These are phyloP conservation scores for Dasysyrphus tricinctus DNA, from an alignment of 2,888 invertebrate species.

Conservation along the genomic window DNA sequence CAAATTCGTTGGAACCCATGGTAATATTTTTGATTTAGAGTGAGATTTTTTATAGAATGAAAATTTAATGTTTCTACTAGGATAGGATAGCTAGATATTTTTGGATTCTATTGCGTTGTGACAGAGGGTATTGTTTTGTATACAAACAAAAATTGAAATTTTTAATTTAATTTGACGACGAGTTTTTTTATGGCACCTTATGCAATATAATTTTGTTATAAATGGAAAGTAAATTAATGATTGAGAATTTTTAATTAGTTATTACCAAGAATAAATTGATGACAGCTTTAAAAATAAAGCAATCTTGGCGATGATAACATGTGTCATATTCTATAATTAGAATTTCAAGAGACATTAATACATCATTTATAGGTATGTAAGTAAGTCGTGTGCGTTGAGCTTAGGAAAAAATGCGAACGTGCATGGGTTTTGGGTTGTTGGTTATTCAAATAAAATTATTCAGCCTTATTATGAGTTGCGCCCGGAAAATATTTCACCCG, in stretches of 20 bases:
- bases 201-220: background rate
- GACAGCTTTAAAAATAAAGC: background rate
- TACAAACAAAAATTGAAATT: background rate
- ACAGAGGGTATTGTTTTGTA: background rate
- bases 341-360: background rate
- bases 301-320: background rate
- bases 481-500: no score
- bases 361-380: no score
- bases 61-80: background rate
- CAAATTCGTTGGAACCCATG: background rate
- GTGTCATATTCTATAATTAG: background rate
- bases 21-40: slow-evolving; percentile 1
- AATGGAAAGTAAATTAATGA: slow-evolving; percentile 7
- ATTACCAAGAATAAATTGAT: background rate
- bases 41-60: background rate
- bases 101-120: background rate
- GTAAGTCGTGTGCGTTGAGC: no score
- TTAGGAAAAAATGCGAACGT: no score
- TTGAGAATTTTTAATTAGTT: background rate
- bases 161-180: background rate
- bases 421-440: no score
- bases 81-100: background rate
- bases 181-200: background rate
- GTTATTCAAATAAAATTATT: no score
- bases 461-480: no score